These are phyloP conservation scores for Hyposmocoma kahamanoa DNA, from an alignment of 1,140 invertebrate genomes.

Conservation along the genomic window DNA sequence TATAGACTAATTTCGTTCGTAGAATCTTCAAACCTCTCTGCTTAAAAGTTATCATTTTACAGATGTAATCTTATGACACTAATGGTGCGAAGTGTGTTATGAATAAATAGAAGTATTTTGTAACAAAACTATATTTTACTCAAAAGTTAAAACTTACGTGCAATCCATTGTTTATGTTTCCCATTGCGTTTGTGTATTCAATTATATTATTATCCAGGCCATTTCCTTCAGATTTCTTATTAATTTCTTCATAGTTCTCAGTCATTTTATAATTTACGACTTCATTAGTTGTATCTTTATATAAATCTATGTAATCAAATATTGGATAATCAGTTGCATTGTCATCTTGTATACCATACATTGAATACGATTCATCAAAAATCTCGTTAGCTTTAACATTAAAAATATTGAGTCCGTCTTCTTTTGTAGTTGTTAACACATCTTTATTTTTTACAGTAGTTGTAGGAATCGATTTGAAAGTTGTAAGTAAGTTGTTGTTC, in stretches of 20 bases:
- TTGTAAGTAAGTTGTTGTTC: neutral
- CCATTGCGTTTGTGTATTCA: neutral
- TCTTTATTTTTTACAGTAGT: neutral
- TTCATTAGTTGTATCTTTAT: slow-evolving; percentile 61
- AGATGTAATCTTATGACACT: no score
- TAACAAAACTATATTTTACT: slow-evolving; percentile 2
- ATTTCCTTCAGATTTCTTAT: neutral
- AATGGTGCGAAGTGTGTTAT: no score
- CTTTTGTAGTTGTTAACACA: neutral
- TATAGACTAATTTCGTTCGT: no score
- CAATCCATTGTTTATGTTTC: neutral
- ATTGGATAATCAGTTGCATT: slow-evolving; percentile 52
- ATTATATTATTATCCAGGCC: neutral
- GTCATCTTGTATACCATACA: slow-evolving; percentile 32
- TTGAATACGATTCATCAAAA: slow-evolving; percentile 22
- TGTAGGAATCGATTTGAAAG: neutral
- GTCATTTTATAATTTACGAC: slow-evolving; percentile 26
- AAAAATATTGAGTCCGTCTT: neutral
- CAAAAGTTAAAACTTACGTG: neutral
- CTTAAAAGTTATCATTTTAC: no score
- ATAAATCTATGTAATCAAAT: slow-evolving; percentile 56
- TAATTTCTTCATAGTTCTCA: slow-evolving; percentile 7
- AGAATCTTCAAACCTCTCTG: no score
- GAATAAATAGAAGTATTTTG: no score
- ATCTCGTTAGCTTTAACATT: slow-evolving; percentile 29